A percentile compares a stretch with the other conserved stretches of the same genome.
phyloP scores from a whole-genome alignment of 2,797 vertebrate genomes.

The Xiphorhynchus erythropygius region DNA sequence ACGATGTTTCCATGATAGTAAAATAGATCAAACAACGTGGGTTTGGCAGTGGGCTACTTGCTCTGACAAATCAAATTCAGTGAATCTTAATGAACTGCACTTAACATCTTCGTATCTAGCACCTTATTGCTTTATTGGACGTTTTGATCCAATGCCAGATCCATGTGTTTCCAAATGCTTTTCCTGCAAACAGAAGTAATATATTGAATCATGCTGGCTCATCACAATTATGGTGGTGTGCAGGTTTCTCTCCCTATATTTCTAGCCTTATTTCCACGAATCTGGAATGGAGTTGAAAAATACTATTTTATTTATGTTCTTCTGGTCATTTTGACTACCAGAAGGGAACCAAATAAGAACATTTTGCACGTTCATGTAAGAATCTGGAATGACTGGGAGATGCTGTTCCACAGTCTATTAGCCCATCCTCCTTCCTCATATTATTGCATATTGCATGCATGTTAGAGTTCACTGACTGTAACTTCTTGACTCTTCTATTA shows the following conservation, averaged over 20 bases:
- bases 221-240: neutral
- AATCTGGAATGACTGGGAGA: neutral
- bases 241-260: neutral
- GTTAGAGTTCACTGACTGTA: neutral
- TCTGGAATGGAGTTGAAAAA: neutral
- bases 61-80: neutral
- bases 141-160: neutral
- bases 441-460: fast-evolving
- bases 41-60: neutral
- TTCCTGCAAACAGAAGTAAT: neutral
- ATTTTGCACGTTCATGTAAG: neutral
- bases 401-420: neutral
- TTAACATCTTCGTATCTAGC: neutral
- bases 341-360: neutral
- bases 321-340: neutral
- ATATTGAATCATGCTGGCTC: neutral
- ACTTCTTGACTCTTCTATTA: neutral
- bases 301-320: neutral
- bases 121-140: neutral
- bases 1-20: neutral
- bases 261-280: neutral
- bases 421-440: neutral
- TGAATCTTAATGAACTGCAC: neutral
- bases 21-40: neutral
- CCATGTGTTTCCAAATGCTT: neutral